These are phyloP conservation scores for Pelodiscus sinensis DNA, from an alignment of 2,113 vertebrate genomes.

Conservation along the genomic window DNA sequence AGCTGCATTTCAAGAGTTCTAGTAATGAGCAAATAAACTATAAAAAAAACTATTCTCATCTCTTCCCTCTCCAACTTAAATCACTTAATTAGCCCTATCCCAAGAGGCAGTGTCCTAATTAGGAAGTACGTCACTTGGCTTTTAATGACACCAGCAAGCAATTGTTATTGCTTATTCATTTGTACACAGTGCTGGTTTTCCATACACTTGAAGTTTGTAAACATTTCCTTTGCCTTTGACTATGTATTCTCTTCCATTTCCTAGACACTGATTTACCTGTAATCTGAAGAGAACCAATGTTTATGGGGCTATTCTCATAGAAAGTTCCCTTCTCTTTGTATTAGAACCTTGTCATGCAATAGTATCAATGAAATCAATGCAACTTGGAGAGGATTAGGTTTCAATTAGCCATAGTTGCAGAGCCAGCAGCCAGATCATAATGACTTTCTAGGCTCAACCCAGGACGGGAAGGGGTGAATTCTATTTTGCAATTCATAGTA, in stretches of 20 bases:
- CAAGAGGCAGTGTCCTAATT: slow-evolving; percentile 19
- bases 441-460: neutral
- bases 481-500: neutral
- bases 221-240: neutral
- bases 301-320: neutral
- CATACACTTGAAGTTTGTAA: neutral
- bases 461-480: neutral
- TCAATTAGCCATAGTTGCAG: neutral
- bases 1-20: slow-evolving; percentile 18
- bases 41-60: neutral
- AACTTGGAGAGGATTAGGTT: rapidly evolving
- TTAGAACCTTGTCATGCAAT: neutral
- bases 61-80: slow-evolving; percentile 1
- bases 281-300: neutral
- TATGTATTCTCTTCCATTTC: slow-evolving; percentile 26
- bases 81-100: slow-evolving; percentile 34
- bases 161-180: neutral
- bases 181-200: neutral
- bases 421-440: slow-evolving; percentile 35
- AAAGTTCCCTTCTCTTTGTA: neutral
- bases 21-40: neutral
- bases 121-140: slow-evolving; percentile 20
- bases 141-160: slow-evolving; percentile 25
- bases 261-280: neutral
- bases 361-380: neutral